Percentiles rank a stretch among this genome's conserved stretches.
Conservation (phyloP, 2,113 vertebrate genomes). For the Chaetorhynchus papuensis region DNA sequence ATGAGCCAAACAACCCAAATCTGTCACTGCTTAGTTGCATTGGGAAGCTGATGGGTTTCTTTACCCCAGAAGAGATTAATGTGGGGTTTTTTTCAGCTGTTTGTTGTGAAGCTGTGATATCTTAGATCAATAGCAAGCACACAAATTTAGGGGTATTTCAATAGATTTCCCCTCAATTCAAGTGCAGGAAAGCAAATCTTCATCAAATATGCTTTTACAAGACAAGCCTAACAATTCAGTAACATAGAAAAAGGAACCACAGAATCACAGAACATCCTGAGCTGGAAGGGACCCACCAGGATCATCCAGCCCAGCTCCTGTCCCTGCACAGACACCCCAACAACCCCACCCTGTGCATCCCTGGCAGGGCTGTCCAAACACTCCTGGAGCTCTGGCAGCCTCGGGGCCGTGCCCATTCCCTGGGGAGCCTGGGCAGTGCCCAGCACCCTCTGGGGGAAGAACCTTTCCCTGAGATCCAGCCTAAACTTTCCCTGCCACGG, state of each 20-base stretch:
- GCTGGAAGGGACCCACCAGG: background rate
- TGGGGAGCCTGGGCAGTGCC: background rate
- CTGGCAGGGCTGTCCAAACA: accelerated
- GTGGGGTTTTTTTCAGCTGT: background rate
- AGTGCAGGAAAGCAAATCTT: background rate
- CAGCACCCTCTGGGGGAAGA: background rate
- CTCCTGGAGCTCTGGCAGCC: background rate
- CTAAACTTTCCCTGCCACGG: accelerated
- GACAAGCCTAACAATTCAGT: background rate
- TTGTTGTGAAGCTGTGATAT: background rate
- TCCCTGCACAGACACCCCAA: background rate
- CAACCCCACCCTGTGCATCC: background rate
- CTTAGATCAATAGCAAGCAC: background rate
- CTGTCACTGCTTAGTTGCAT: background rate
- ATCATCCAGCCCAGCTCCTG: background rate
- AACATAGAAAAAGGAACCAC: background rate
- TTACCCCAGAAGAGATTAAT: background rate
- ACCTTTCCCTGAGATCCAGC: background rate
- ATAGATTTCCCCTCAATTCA: background rate
- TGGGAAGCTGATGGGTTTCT: background rate
- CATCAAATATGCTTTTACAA: background rate
- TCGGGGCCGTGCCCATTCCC: background rate
- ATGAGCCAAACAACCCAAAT: constrained; percentile 20
- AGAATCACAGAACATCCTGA: background rate
- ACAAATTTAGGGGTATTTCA: background rate